A percentile compares a stretch with the other conserved stretches of the same genome.
Evolutionary conservation across 2,888 invertebrate genomes (phyloP).

Genomic region (Pollenia griseotomentosa): DNA sequence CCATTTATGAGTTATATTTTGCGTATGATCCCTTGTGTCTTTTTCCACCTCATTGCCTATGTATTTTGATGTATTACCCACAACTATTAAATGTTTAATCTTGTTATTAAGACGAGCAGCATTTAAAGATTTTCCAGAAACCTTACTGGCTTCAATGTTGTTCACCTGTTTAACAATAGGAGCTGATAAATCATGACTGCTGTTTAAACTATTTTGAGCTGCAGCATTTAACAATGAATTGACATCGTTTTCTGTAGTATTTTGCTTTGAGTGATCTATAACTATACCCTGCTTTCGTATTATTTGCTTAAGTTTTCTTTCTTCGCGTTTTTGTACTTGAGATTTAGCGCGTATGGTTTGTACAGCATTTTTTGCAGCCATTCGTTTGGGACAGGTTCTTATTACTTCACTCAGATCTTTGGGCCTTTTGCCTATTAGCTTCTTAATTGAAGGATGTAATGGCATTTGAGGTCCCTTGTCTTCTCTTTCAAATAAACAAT

Average conservation of each 20-base stretch:
- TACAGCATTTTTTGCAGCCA: slow-evolving; percentile 85
- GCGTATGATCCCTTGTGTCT: slow-evolving; percentile 81
- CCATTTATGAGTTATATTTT: slow-evolving; percentile 94
- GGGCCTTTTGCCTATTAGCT: slow-evolving; percentile 87
- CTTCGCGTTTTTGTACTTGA: slow-evolving; percentile 79
- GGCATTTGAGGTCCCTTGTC: slow-evolving; percentile 84
- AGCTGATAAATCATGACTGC: not conserved
- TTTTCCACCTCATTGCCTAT: slow-evolving; percentile 86
- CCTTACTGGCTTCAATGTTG: slow-evolving; percentile 23
- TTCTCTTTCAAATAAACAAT: slow-evolving; percentile 78
- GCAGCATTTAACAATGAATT: slow-evolving; percentile 42
- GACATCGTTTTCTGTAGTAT: slow-evolving; percentile 36
- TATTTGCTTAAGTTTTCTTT: slow-evolving; percentile 79
- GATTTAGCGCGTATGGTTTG: slow-evolving; percentile 80
- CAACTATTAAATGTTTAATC: slow-evolving; percentile 85
- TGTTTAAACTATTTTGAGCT: slow-evolving; percentile 1
- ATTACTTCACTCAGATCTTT: slow-evolving; percentile 85
- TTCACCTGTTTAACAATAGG: not conserved
- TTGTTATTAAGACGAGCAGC: slow-evolving; percentile 82
- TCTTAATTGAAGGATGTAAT: slow-evolving; percentile 91
- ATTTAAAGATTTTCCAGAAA: slow-evolving; percentile 67
- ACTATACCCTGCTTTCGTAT: slow-evolving; percentile 80
- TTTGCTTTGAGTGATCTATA: slow-evolving; percentile 79
- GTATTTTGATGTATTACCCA: slow-evolving; percentile 93
- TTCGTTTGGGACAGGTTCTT: slow-evolving; percentile 84